phyloP scores from a whole-genome alignment of 2,797 vertebrate species.

The Synanceia verrucosa region DNA sequence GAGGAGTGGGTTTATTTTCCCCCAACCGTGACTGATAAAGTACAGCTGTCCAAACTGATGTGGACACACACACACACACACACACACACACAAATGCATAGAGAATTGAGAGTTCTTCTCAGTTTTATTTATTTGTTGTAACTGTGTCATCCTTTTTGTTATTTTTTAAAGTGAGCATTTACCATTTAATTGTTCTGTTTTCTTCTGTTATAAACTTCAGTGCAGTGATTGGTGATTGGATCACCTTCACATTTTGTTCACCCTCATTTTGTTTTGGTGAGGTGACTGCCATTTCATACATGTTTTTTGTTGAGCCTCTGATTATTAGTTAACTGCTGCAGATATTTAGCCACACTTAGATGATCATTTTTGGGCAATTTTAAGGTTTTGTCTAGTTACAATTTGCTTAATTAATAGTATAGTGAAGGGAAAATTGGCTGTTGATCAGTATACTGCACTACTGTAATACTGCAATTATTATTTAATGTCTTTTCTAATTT shows the following conservation, averaged over 20 bases:
- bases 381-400: not conserved
- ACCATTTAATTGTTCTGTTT: not conserved
- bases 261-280: not conserved
- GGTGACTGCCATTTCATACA: not conserved
- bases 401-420: not conserved
- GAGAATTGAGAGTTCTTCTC: not conserved
- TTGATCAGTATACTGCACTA: not conserved
- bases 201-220: not conserved
- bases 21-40: slow-evolving; percentile 78
- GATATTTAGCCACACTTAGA: not conserved
- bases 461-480: too few relatives aligned
- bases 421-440: not conserved
- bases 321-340: not conserved
- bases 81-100: slow-evolving; percentile 22
- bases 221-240: not conserved
- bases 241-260: not conserved
- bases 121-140: too few relatives aligned
- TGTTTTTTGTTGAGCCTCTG: not conserved
- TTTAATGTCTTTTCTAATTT: too few relatives aligned
- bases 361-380: not conserved
- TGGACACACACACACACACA: slow-evolving; percentile 20
- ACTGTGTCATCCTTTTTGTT: not conserved
- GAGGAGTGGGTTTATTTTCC: slow-evolving; percentile 73
- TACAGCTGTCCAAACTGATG: slow-evolving; percentile 79
- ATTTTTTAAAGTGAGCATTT: not conserved